Percentiles rank a stretch among this genome's conserved stretches.
These are phyloP conservation scores for Camponotus floridanus DNA, from an alignment of 1,140 invertebrate genomes.

Conservation along the genomic window DNA sequence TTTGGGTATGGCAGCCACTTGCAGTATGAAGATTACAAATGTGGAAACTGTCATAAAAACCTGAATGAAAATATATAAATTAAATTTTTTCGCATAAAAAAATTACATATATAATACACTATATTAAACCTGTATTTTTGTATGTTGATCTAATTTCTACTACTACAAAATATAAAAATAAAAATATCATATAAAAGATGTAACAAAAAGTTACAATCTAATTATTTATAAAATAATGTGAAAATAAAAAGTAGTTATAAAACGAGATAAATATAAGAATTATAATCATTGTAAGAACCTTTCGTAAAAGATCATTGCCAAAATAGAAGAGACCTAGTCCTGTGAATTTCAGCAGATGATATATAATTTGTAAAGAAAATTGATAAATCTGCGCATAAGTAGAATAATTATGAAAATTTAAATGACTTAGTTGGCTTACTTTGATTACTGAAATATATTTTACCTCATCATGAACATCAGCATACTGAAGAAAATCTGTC, in stretches of 20 bases:
- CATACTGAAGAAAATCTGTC: neutral
- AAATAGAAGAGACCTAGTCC: slow-evolving; percentile 34
- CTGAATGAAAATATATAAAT: neutral
- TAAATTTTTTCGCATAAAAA: neutral
- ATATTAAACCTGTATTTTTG: neutral
- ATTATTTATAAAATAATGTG: neutral
- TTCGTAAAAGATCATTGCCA: neutral
- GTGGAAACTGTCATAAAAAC: neutral
- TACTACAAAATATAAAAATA: neutral
- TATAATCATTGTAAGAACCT: neutral
- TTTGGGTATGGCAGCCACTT: neutral
- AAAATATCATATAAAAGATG: neutral
- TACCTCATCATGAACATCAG: slow-evolving; percentile 6
- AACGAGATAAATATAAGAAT: neutral
- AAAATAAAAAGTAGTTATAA: neutral
- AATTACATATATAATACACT: neutral
- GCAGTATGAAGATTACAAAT: neutral
- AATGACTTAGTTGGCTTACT: neutral
- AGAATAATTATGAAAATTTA: neutral
- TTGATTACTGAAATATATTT: neutral
- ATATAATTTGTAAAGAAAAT: slow-evolving; percentile 20
- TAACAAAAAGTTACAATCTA: neutral
- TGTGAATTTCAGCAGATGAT: slow-evolving; percentile 15
- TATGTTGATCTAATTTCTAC: neutral
- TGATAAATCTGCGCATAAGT: slow-evolving; percentile 19